Evolutionary conservation across 2,797 vertebrate genomes (phyloP).

Genomic region (Tarsius wallacei): DNA sequence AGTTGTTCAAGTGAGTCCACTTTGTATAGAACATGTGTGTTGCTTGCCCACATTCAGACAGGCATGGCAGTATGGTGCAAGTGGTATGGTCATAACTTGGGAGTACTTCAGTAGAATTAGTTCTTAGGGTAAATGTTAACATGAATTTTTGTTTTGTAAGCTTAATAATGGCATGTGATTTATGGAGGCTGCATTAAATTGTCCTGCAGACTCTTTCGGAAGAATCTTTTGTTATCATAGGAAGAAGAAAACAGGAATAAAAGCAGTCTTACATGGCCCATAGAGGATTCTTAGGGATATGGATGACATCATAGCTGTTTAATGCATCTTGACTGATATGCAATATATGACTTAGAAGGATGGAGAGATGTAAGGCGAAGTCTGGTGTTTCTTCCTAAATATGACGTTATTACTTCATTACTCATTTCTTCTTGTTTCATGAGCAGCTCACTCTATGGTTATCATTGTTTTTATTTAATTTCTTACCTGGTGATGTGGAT

Average conservation of each 20-base stretch:
- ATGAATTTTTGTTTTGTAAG: neutral
- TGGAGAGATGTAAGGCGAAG: neutral
- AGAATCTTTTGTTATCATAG: neutral
- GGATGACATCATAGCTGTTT: neutral
- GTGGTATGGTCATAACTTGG: neutral
- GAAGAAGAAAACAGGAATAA: constrained; percentile 1
- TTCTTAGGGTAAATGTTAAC: neutral
- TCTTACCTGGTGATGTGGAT: neutral
- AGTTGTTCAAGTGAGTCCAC: neutral
- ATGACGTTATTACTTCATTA: neutral
- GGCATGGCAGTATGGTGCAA: too few relatives aligned
- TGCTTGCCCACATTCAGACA: too few relatives aligned
- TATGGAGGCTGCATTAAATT: neutral
- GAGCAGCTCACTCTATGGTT: neutral
- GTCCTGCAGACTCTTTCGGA: neutral
- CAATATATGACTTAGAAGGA: neutral
- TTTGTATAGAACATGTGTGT: neutral
- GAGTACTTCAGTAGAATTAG: neutral
- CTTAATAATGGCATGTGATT: neutral
- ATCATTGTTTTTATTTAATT: neutral
- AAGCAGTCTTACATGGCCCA: neutral
- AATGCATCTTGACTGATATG: neutral
- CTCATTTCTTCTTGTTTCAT: neutral
- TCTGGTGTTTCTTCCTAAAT: neutral
- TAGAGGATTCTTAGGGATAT: neutral